Conservation (phyloP, 1,140 invertebrate genomes). For the Linepithema humile region DNA sequence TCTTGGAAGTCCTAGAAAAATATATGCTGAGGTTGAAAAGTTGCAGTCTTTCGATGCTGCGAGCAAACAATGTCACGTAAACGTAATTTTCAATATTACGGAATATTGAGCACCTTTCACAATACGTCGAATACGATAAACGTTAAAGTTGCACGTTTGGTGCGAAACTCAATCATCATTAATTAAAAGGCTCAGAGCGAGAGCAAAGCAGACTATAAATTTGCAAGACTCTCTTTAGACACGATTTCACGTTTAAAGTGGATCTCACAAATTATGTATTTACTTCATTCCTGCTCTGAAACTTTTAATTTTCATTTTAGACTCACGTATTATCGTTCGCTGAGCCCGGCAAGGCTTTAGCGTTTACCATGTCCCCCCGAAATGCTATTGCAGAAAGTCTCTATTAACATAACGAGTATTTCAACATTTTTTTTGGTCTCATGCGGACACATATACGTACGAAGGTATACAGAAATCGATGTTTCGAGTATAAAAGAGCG, state of each 20-base stretch:
- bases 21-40: not conserved
- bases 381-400: not conserved
- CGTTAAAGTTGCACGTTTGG: not conserved
- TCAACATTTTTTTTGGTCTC: not conserved
- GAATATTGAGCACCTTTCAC: not conserved
- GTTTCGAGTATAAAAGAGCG: constrained; percentile 18
- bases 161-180: not conserved
- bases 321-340: not conserved
- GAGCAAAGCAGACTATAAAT: not conserved
- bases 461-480: constrained; percentile 52
- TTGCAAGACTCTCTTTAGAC: not conserved
- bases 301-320: not conserved
- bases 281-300: not conserved
- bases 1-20: not conserved
- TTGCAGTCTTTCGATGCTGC: constrained; percentile 1
- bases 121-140: constrained; percentile 8
- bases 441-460: constrained; percentile 26
- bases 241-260: not conserved
- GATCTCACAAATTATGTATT: not conserved
- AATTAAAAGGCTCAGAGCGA: not conserved
- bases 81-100: not conserved
- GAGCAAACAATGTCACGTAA: not conserved
- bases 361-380: not conserved
- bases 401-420: not conserved
- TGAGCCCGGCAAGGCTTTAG: too few relatives aligned